A percentile compares a stretch with the other conserved stretches of the same genome.
phyloP scores from a whole-genome alignment of 2,888 invertebrate species.

The Dicyrtoma fusca region DNA sequence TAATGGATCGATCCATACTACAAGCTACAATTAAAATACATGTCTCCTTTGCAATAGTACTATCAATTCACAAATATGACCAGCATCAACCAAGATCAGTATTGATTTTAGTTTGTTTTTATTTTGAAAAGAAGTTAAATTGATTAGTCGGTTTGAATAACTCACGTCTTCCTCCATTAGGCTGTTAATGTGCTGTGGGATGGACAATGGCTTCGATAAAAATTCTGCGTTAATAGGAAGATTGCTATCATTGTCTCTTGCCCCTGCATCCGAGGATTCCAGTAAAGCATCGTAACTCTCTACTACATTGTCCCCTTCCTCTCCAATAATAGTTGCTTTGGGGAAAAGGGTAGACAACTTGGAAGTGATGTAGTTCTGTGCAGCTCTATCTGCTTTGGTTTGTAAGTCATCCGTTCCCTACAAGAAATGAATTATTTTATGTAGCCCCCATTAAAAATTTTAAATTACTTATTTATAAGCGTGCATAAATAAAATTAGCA shows the following conservation, averaged over 20 bases:
- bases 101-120: too few relatives aligned
- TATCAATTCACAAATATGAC: too few relatives aligned
- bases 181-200: slow-evolving; percentile 50
- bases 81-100: too few relatives aligned
- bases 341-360: slow-evolving; percentile 85
- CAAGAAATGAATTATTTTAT: slow-evolving; percentile 5
- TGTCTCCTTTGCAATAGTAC: too few relatives aligned
- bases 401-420: slow-evolving; percentile 91
- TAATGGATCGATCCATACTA: slow-evolving; percentile 97
- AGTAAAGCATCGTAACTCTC: slow-evolving; percentile 54
- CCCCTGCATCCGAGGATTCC: not conserved
- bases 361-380: slow-evolving; percentile 89
- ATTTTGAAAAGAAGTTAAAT: too few relatives aligned
- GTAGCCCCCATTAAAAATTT: too few relatives aligned
- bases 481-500: too few relatives aligned
- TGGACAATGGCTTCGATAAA: slow-evolving; percentile 6
- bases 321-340: slow-evolving; percentile 81
- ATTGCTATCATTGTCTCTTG: not conserved
- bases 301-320: slow-evolving; percentile 71
- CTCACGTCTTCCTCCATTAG: slow-evolving; percentile 73
- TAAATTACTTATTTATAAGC: too few relatives aligned
- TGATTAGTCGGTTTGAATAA: not conserved
- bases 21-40: too few relatives aligned
- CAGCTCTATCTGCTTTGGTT: slow-evolving; percentile 96
- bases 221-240: not conserved